Evolutionary conservation across 1,140 invertebrate species (phyloP).

Genomic region (Bombus polaris): DNA sequence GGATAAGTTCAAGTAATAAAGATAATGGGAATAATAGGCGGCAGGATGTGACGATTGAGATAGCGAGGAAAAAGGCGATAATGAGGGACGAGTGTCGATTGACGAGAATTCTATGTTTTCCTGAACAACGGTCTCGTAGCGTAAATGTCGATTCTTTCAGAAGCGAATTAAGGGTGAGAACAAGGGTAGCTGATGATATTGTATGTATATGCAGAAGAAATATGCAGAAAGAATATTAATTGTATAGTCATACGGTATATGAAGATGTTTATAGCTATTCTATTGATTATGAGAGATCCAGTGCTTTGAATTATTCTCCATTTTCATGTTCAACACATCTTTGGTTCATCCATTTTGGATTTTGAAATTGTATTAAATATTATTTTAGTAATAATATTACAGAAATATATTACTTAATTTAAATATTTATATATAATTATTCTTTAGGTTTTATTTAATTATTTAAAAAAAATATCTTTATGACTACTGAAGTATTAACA

Average conservation of each 20-base stretch:
- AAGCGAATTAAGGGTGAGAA: slow-evolving; percentile 44
- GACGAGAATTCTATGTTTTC: slow-evolving; percentile 1
- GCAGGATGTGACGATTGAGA: slow-evolving; percentile 51
- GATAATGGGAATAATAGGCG: slow-evolving; percentile 59
- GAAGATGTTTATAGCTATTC: background rate
- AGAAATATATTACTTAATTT: background rate
- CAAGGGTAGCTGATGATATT: slow-evolving; percentile 9
- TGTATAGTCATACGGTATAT: background rate
- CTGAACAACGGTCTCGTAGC: background rate
- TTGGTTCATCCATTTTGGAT: background rate
- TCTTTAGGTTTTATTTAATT: background rate
- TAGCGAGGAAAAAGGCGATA: slow-evolving; percentile 22
- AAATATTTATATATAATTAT: background rate
- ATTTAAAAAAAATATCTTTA: background rate
- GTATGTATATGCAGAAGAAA: slow-evolving; percentile 21
- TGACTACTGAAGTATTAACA: background rate
- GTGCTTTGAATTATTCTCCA: background rate
- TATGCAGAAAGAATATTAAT: background rate
- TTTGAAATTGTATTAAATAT: background rate
- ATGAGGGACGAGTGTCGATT: slow-evolving; percentile 20
- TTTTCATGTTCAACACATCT: background rate
- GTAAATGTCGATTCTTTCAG: slow-evolving; percentile 25
- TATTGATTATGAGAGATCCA: background rate
- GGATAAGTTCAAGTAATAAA: slow-evolving; percentile 47
- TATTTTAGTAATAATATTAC: background rate